Evolutionary conservation across 2,888 invertebrate species (phyloP), one percentile per base, ranked within the genome.

Genomic region (Tipula vernalis): DNA sequence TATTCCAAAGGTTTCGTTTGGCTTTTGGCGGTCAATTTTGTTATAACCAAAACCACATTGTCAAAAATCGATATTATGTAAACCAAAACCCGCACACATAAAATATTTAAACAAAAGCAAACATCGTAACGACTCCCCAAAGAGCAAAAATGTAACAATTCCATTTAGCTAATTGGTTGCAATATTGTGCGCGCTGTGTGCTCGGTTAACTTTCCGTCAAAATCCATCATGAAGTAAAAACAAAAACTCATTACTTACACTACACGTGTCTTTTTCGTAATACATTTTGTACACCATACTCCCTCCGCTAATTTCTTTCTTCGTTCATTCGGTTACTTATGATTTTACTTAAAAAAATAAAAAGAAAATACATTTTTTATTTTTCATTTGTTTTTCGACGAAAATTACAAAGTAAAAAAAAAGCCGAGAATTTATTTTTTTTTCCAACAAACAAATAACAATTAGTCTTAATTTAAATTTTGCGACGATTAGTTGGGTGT

Each of bases 401-500:
- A 71, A 71, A 71, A 71, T 71, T 71, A 28, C 28, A 71, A 71
- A 71, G 10, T 28, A 71, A 13, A 71, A 28, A 28, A 71, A 3
- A 39, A 39, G 39, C 39, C 51, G 51, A 51, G 51, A 18, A 28
- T 71, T 15, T 51, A 6, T 44, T 44, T 51, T 51, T 51, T 13
- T 51, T 71, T 71, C 4, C 28, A 51, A 71, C 71, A 71, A 28
- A 71, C 71, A 71, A 71, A 71, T 71, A 71, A 71, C 71, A 71
- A 71, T 71, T 71, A 71, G 71, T 71, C 71, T 71, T 71, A 71
- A 71, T 71, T 71, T 71, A 71, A 71, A 71, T 71, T 71, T 71
- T 12, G 71, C 71, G 71, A 71, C 71, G 71, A 71, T 71, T 71
- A 71, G 71, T 71, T 71, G 71, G 71, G 71, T 71, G 71, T 71